Evolutionary conservation across 2,888 invertebrate genomes (phyloP).

Genomic region (Torymus aiolomorphi): DNA sequence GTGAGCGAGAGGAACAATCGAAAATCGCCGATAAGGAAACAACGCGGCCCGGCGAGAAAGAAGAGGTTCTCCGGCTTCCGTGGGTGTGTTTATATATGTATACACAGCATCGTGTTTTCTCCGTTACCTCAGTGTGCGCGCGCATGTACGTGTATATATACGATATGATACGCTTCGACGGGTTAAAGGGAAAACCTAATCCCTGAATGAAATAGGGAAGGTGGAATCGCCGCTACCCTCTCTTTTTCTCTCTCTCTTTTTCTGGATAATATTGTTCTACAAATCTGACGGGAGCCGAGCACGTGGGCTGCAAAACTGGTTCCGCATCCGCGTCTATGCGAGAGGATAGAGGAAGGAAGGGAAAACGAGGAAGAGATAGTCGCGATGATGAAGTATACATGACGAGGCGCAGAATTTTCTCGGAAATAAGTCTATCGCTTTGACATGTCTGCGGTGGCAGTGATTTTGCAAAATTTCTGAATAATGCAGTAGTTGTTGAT

Average conservation of each 20-base stretch:
- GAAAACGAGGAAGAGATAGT: not conserved
- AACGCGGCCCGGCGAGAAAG: slow-evolving; percentile 19
- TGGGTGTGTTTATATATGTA: not conserved
- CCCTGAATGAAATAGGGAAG: slow-evolving; percentile 44
- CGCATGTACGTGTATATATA: slow-evolving; percentile 10
- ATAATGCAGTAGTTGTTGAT: too few relatives aligned
- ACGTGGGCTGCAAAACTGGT: slow-evolving; percentile 47
- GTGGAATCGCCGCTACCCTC: slow-evolving; percentile 43
- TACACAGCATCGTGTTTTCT: slow-evolving; percentile 12
- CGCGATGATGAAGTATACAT: not conserved
- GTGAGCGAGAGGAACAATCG: slow-evolving; percentile 47
- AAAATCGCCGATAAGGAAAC: slow-evolving; percentile 52
- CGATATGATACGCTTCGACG: not conserved
- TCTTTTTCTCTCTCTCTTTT: slow-evolving; percentile 36
- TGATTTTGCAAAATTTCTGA: too few relatives aligned
- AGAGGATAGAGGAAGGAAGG: slow-evolving; percentile 6
- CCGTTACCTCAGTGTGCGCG: not conserved
- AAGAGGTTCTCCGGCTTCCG: slow-evolving; percentile 40
- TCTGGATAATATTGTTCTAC: slow-evolving; percentile 68
- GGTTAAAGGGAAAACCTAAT: slow-evolving; percentile 25
- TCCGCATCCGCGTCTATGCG: slow-evolving; percentile 36
- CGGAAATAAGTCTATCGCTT: slow-evolving; percentile 13
- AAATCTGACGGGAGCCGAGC: slow-evolving; percentile 63
- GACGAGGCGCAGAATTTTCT: not conserved
- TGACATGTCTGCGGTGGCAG: too few relatives aligned